Base-by-base conservation (phyloP, 2,113 vertebrate genomes). In the Protomyctophum bolini region DNA sequence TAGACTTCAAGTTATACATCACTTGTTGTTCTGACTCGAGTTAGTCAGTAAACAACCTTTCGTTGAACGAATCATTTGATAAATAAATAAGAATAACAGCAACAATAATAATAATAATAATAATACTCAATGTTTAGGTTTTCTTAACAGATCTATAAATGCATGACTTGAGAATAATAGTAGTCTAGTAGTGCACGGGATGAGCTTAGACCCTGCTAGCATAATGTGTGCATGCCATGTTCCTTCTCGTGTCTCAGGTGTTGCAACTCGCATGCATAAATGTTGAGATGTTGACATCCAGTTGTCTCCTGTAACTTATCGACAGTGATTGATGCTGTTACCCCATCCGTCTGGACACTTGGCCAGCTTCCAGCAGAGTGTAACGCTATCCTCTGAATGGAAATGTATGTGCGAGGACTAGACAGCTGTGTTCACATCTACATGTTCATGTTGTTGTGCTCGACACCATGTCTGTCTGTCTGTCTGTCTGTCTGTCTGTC, bases 371-470 rank as follows among this genome's bases (percentile, higher is more conserved):
- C 76, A 65, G 56, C 73, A 71, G 71, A 64, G 55, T 68, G 81
- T 75, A 82, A 90, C 63, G 56, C 48, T 70, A 82, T 82, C 82
- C 60, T 67, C 74, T 66, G 51, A 80, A 70, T 80, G 78, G 64
- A 86, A 72, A 56, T 49, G 49, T 29, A 59, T 49, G 49, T 29
- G 57, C 51, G 58, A 51, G 63, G 76, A 75, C 79, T 75, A 82
- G 83, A 84, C 87, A 51, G 67, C 59, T 51, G 77, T 14, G 29
- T 85, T 74, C 79, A 56, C 68, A 75, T 72, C 52, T 79, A 86
- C 55, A 14, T 70, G 74, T 78, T 72, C 55, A 14, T 70, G 74
- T 78, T 72, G 71, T 80, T 66, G 52, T 76, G 78, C 73, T 83
- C 79, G n/a, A n/a, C n/a, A 63, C 66, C 73, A 75, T 68, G 78